These are phyloP conservation scores for Pempheris klunzingeri DNA, from an alignment of 2,797 vertebrate species.

Conservation along the genomic window DNA sequence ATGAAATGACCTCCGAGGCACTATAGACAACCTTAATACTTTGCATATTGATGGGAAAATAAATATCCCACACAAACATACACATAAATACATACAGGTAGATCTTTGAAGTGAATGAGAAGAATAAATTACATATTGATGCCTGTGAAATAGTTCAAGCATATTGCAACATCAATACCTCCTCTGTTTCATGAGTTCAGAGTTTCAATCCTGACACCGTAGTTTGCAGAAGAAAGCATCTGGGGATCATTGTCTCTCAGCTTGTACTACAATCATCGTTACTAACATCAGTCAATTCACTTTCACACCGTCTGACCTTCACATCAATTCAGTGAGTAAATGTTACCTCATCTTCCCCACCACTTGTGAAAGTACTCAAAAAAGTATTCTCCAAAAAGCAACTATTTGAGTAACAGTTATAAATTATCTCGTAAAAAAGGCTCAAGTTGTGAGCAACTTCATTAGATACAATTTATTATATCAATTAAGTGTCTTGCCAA, in stretches of 20 bases:
- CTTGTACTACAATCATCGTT: background rate
- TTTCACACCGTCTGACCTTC: slow-evolving; percentile 5
- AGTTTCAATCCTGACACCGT: slow-evolving; percentile 3
- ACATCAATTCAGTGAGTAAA: slow-evolving; percentile 1
- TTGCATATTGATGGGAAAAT: slow-evolving; percentile 62
- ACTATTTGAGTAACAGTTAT: too few species aligned
- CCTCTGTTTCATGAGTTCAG: slow-evolving; percentile 23
- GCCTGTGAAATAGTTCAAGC: slow-evolving; percentile 22
- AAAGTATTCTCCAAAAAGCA: too few species aligned
- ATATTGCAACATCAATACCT: slow-evolving; percentile 34
- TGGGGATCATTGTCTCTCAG: slow-evolving; percentile 3
- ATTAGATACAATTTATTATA: too few species aligned
- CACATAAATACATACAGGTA: background rate
- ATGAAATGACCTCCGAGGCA: slow-evolving; percentile 5
- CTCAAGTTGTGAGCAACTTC: too few species aligned
- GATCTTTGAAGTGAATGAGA: slow-evolving; percentile 16
- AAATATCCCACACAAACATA: slow-evolving; percentile 17
- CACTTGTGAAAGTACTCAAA: too few species aligned
- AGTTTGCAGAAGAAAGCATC: background rate
- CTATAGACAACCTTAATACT: slow-evolving; percentile 4
- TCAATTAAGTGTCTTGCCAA: too few species aligned
- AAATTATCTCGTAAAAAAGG: too few species aligned
- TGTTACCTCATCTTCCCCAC: background rate
- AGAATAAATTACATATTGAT: slow-evolving; percentile 39
- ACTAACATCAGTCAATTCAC: slow-evolving; percentile 11